These are phyloP conservation scores for Lampris megalopsis DNA, from an alignment of 2,113 vertebrate genomes.

Conservation along the genomic window DNA sequence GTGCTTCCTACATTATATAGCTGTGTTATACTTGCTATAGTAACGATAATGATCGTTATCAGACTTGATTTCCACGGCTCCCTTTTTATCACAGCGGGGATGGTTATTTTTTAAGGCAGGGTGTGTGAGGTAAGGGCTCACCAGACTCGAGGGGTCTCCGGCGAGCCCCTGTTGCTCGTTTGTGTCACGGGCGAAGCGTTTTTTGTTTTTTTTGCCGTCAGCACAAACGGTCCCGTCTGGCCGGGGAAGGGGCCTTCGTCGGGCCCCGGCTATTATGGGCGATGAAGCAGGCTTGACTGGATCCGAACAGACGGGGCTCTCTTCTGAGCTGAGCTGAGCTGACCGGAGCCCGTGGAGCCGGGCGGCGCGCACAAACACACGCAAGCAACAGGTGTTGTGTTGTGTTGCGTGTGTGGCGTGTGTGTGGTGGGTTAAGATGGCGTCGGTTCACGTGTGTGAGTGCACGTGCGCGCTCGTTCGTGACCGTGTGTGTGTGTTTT, in stretches of 20 bases:
- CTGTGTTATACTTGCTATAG: no score
- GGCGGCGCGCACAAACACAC: constrained; percentile 12
- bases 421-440: not conserved
- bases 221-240: constrained; percentile 11
- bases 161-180: not conserved
- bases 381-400: constrained; percentile 63
- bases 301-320: constrained; percentile 57
- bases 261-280: constrained; percentile 42
- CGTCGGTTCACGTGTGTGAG: constrained; percentile 5
- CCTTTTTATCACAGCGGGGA: no score
- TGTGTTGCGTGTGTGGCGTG: not conserved
- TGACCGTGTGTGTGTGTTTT: constrained; percentile 9
- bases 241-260: not conserved
- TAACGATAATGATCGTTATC: no score
- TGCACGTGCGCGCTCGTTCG: not conserved
- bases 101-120: no score
- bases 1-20: no score
- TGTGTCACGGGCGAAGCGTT: not conserved
- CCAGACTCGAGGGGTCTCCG: no score
- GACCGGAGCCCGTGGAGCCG: not conserved
- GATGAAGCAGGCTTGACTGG: constrained; percentile 48
- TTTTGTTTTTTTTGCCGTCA: not conserved
- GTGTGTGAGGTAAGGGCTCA: no score
- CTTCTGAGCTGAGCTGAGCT: constrained; percentile 11
- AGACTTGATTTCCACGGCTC: no score